Percentiles rank a stretch among this genome's conserved stretches.
Evolutionary conservation across 2,797 vertebrate species (phyloP).

Genomic region (Graptemys geographica): DNA sequence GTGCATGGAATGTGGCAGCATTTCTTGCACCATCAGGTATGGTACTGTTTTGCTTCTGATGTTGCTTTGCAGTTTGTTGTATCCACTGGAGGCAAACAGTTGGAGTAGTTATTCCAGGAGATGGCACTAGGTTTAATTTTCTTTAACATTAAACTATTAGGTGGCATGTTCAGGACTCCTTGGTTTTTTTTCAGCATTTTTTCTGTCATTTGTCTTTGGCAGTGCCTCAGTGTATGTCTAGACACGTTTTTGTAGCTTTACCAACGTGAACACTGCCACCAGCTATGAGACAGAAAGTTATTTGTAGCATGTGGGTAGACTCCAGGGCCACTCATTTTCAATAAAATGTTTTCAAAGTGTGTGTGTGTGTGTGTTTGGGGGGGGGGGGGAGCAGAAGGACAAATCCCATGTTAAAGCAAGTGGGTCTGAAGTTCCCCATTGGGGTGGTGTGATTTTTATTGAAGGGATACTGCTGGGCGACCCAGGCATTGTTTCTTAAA

Average conservation of each 20-base stretch:
- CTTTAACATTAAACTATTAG: background rate
- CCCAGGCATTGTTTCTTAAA: background rate
- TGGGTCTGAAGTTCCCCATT: background rate
- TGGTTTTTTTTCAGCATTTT: background rate
- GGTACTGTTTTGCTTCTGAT: background rate
- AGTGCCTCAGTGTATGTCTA: background rate
- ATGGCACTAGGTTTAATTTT: rapidly evolving
- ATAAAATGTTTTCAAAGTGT: background rate
- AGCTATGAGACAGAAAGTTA: background rate
- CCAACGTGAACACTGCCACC: background rate
- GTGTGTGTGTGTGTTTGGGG: background rate
- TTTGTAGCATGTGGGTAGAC: rapidly evolving
- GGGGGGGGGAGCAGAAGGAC: background rate
- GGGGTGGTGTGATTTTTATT: background rate
- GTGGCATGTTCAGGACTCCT: background rate
- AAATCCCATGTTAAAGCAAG: background rate
- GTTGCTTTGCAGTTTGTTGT: background rate
- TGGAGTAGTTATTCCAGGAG: background rate
- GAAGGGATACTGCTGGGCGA: background rate
- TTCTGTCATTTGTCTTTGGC: background rate
- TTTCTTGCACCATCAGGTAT: background rate
- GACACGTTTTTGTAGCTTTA: background rate
- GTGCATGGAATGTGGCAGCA: background rate
- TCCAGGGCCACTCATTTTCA: background rate
- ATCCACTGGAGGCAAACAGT: background rate